A percentile compares a stretch with the other conserved stretches of the same genome.
These are phyloP conservation scores for Formica selysi DNA, from an alignment of 1,140 invertebrate species.

Conservation along the genomic window DNA sequence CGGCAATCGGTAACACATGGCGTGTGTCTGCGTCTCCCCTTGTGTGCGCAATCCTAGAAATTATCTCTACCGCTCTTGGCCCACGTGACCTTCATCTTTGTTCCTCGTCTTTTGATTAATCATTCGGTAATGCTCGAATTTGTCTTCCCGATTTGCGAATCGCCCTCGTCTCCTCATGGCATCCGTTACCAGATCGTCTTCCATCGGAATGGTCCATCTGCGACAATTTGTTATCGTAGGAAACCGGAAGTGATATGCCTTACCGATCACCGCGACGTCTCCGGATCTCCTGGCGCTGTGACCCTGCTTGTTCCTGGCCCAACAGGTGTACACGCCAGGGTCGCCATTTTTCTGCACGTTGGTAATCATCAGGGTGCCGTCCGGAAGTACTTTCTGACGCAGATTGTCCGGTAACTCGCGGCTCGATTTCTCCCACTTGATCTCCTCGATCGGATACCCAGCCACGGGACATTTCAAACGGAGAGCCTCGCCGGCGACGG, in stretches of 20 bases:
- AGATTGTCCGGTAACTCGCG: conserved; percentile 93
- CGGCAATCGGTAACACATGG: conserved; percentile 54
- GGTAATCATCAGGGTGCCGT: conserved; percentile 91
- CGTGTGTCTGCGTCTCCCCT: neutral
- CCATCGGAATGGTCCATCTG: conserved; percentile 34
- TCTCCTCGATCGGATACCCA: conserved; percentile 93
- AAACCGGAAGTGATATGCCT: conserved; percentile 75
- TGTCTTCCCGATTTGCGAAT: neutral
- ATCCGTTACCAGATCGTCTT: conserved; percentile 7
- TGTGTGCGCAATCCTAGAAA: conserved; percentile 23
- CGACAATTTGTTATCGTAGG: conserved; percentile 65
- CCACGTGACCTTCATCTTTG: neutral
- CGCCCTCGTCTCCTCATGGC: too few species aligned
- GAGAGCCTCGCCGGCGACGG: conserved; percentile 93
- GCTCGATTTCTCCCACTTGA: conserved; percentile 93
- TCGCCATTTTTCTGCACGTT: conserved; percentile 92
- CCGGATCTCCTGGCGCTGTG: conserved; percentile 91
- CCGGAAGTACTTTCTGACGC: conserved; percentile 91
- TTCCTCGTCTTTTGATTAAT: conserved; percentile 13
- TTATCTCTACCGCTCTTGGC: conserved; percentile 26
- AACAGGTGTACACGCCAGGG: conserved; percentile 93
- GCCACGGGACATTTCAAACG: conserved; percentile 94
- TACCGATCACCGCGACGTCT: conserved; percentile 92
- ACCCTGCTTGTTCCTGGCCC: conserved; percentile 91
- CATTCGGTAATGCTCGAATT: neutral